Percentiles rank a stretch among this genome's conserved stretches.
Evolutionary conservation across 2,888 invertebrate genomes (phyloP).

Genomic region (Scaptomyza polygonia): DNA sequence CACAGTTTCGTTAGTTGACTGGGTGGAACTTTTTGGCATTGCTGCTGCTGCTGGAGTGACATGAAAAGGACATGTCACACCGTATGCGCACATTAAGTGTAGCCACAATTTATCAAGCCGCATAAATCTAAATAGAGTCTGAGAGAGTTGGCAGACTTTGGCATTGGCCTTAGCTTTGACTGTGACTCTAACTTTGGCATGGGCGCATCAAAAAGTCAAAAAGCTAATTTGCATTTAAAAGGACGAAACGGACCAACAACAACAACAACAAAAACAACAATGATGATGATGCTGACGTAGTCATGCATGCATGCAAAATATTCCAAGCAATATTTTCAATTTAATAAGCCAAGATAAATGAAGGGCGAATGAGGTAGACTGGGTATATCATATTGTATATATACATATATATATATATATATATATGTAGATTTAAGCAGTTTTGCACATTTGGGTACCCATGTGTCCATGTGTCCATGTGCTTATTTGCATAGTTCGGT

Average conservation of each 20-base stretch:
- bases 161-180: constrained; percentile 17
- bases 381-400: neutral
- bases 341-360: constrained; percentile 81
- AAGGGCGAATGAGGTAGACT: constrained; percentile 32
- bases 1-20: constrained; percentile 6
- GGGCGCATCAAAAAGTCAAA: constrained; percentile 77
- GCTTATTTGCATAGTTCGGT: constrained; percentile 75
- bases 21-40: constrained; percentile 65
- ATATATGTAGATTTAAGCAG: constrained; percentile 42
- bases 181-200: constrained; percentile 31
- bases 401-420: constrained; percentile 18
- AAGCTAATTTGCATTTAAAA: constrained; percentile 81
- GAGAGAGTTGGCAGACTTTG: constrained; percentile 49
- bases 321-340: constrained; percentile 76
- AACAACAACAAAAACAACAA: constrained; percentile 56
- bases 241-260: constrained; percentile 40
- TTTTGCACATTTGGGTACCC: constrained; percentile 36
- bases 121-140: constrained; percentile 79
- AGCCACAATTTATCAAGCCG: constrained; percentile 79
- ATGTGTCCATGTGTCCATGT: constrained; percentile 56
- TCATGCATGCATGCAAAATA: constrained; percentile 56
- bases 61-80: constrained; percentile 78
- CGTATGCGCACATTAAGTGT: constrained; percentile 78
- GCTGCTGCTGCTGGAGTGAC: constrained; percentile 54
- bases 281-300: constrained; percentile 60